phyloP scores from a whole-genome alignment of 2,888 invertebrate species.

The Parelbella ahira region DNA sequence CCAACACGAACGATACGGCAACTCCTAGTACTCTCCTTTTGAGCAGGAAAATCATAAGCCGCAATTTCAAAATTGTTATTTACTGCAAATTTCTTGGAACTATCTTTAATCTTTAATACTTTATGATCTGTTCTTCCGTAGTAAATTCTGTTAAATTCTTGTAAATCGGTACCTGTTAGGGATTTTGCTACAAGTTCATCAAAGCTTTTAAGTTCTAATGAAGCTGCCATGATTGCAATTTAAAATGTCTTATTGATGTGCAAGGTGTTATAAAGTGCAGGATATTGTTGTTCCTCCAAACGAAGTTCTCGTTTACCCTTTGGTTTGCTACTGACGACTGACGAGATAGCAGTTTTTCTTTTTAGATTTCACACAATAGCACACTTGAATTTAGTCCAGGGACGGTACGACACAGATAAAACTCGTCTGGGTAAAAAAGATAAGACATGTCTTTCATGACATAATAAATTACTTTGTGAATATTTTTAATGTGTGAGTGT shows the following conservation, averaged over 20 bases:
- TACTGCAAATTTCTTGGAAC: conserved; percentile 66
- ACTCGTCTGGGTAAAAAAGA: too few relatives aligned
- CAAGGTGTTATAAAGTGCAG: too few relatives aligned
- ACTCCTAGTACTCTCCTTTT: conserved; percentile 84
- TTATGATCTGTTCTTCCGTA: conserved; percentile 86
- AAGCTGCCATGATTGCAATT: conserved; percentile 40
- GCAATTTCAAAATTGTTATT: conserved; percentile 86
- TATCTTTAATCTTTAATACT: conserved; percentile 71
- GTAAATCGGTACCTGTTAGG: conserved; percentile 70
- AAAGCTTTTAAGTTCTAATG: conserved; percentile 51
- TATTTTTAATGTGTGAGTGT: too few relatives aligned
- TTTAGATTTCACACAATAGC: too few relatives aligned
- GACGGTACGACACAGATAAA: too few relatives aligned
- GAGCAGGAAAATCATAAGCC: conserved; percentile 86
- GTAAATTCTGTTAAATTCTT: conserved; percentile 86
- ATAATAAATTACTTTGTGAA: too few relatives aligned
- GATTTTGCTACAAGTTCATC: conserved; percentile 49
- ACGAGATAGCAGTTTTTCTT: too few relatives aligned
- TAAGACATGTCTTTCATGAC: too few relatives aligned
- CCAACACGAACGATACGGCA: conserved; percentile 90
- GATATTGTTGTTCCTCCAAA: neutral
- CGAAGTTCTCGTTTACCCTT: too few relatives aligned
- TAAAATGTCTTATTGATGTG: too few relatives aligned
- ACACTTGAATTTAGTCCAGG: too few relatives aligned
- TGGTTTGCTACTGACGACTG: too few relatives aligned